Evolutionary conservation across 1,140 invertebrate genomes (phyloP).

Genomic region (Lordiphosa stackelbergi): DNA sequence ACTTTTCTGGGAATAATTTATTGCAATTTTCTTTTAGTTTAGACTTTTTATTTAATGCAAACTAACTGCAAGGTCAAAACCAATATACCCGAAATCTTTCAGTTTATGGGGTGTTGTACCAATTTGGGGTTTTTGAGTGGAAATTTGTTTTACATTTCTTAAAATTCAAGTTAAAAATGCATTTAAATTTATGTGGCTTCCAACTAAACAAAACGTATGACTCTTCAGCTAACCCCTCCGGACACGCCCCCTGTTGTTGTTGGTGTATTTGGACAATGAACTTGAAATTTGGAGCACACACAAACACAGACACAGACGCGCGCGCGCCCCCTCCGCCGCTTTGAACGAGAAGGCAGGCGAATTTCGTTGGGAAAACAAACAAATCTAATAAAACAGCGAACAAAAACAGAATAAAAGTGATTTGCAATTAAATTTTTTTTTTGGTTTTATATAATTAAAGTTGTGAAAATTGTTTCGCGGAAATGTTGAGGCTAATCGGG

Average conservation of each 20-base stretch:
- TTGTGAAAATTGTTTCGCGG: slow-evolving; percentile 48
- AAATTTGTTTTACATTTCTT: no score
- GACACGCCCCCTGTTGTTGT: slow-evolving; percentile 12
- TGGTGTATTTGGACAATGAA: slow-evolving; percentile 54
- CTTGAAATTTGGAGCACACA: slow-evolving; percentile 55
- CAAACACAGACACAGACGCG: slow-evolving; percentile 5
- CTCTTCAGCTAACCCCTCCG: no score
- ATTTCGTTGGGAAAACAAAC: slow-evolving; percentile 71
- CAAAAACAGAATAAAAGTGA: slow-evolving; percentile 65
- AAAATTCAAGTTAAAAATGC: no score
- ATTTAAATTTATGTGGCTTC: no score
- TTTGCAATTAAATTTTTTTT: slow-evolving; percentile 71
- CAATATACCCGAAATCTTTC: no score
- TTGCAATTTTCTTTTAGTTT: no score
- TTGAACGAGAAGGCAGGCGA: slow-evolving; percentile 38
- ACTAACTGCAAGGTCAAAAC: no score
- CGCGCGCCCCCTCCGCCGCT: slow-evolving; percentile 14
- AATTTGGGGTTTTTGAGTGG: no score
- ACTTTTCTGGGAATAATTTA: no score
- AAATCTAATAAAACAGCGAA: slow-evolving; percentile 72
- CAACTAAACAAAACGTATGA: no score
- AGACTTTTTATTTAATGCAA: no score
- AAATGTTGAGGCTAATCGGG: neutral
- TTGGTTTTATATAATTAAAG: slow-evolving; percentile 58
- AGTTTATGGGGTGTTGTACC: no score